Conservation (phyloP, 2,888 invertebrate genomes). For the Pachydiplax longipennis region DNA sequence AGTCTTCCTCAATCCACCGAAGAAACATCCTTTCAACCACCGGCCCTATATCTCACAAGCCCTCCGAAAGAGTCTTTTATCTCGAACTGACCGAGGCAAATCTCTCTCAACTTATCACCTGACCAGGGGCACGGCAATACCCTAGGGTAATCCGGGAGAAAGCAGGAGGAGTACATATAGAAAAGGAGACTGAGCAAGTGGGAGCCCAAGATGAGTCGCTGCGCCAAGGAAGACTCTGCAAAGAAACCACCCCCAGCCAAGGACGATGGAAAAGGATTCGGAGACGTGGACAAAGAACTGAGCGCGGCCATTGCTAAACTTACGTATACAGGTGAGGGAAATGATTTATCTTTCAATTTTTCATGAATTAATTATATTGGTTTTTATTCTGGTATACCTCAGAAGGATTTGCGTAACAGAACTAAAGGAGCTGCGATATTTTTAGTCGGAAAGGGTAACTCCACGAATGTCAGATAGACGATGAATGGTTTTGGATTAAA, state of each 20-base stretch:
- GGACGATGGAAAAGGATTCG: neutral
- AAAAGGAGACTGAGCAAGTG: neutral
- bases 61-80: neutral
- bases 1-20: neutral
- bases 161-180: neutral
- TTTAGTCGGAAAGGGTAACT: too few species aligned
- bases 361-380: too few species aligned
- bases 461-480: too few species aligned
- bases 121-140: neutral
- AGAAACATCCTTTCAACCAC: neutral
- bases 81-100: neutral
- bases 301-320: slow-evolving; percentile 9
- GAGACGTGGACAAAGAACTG: slow-evolving; percentile 34
- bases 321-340: slow-evolving; percentile 20
- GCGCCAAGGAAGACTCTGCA: slow-evolving; percentile 5
- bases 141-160: neutral
- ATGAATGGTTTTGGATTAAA: too few species aligned
- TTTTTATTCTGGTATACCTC: too few species aligned
- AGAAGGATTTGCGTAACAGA: too few species aligned
- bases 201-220: neutral
- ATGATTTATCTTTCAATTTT: too few species aligned
- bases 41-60: neutral
- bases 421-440: too few species aligned
- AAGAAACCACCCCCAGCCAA: neutral
- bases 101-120: neutral